phyloP scores from a whole-genome alignment of 2,113 vertebrate species.

The Cervus canadensis region DNA sequence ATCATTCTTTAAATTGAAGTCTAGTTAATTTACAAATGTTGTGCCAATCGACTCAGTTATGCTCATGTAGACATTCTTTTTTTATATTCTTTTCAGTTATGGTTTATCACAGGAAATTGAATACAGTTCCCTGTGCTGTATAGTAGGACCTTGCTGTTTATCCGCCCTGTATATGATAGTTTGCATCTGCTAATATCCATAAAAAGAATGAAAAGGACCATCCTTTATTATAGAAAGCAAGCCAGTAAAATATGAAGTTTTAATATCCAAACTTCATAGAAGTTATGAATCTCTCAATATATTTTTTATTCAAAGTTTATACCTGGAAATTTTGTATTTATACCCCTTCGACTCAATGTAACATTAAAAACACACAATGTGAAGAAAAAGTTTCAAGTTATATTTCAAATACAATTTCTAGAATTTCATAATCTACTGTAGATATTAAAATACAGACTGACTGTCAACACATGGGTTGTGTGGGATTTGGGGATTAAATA shows the following conservation, averaged over 20 bases:
- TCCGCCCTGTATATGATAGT: neutral
- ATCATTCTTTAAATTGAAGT: neutral
- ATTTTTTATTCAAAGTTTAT: neutral
- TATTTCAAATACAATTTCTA: neutral
- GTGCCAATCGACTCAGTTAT: neutral
- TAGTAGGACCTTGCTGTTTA: neutral
- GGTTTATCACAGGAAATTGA: neutral
- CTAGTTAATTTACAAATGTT: neutral
- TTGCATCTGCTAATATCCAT: neutral
- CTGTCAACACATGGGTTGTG: neutral
- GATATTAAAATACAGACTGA: neutral
- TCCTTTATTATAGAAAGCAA: neutral
- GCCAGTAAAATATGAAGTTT: neutral
- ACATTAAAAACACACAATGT: neutral
- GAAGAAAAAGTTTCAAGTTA: constrained; percentile 6
- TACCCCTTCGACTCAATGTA: neutral
- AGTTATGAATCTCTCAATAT: neutral
- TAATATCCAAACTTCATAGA: neutral
- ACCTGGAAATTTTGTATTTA: neutral
- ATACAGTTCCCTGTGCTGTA: neutral
- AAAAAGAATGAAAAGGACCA: neutral
- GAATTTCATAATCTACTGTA: neutral
- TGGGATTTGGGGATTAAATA: neutral
- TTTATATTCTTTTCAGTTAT: neutral
- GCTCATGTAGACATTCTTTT: neutral